Percentiles rank a stretch among this genome's conserved stretches.
Evolutionary conservation across 1,140 invertebrate genomes (phyloP).

Genomic region (Leguminivora glycinivorella): DNA sequence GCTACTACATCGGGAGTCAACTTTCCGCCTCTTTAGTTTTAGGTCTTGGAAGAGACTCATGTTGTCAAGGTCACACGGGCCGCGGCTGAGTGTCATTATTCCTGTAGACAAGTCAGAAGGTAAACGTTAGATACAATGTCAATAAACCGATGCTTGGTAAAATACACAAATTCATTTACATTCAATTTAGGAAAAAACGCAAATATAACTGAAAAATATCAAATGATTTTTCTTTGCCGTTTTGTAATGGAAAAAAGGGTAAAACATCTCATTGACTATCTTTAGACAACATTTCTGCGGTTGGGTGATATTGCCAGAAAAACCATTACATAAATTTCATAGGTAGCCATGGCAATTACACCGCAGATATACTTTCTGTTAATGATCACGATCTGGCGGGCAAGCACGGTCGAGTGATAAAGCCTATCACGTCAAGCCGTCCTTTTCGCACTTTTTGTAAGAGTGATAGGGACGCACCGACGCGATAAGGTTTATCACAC

Average conservation of each 20-base stretch:
- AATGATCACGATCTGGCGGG: not conserved
- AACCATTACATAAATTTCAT: too few species aligned
- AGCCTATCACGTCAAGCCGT: too few species aligned
- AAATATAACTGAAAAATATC: not conserved
- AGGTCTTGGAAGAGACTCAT: slow-evolving; percentile 99
- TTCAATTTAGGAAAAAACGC: not conserved
- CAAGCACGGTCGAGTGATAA: too few species aligned
- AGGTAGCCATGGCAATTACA: not conserved
- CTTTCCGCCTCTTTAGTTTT: slow-evolving; percentile 98
- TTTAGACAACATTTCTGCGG: too few species aligned
- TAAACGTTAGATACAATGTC: not conserved
- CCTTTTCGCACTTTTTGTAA: too few species aligned
- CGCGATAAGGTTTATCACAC: too few species aligned
- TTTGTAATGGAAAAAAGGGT: too few species aligned
- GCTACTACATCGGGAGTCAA: slow-evolving; percentile 96
- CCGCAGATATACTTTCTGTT: not conserved
- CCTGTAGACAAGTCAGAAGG: slow-evolving; percentile 80
- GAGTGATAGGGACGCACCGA: too few species aligned
- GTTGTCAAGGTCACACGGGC: slow-evolving; percentile 95
- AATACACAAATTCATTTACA: not conserved
- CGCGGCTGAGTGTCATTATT: slow-evolving; percentile 98
- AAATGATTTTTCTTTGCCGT: not conserved
- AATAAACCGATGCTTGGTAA: not conserved
- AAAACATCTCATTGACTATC: too few species aligned
- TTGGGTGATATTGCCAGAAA: too few species aligned